A percentile compares a stretch with the other conserved stretches of the same genome.
phyloP scores from a whole-genome alignment of 2,797 vertebrate genomes.

The Selene dorsalis region DNA sequence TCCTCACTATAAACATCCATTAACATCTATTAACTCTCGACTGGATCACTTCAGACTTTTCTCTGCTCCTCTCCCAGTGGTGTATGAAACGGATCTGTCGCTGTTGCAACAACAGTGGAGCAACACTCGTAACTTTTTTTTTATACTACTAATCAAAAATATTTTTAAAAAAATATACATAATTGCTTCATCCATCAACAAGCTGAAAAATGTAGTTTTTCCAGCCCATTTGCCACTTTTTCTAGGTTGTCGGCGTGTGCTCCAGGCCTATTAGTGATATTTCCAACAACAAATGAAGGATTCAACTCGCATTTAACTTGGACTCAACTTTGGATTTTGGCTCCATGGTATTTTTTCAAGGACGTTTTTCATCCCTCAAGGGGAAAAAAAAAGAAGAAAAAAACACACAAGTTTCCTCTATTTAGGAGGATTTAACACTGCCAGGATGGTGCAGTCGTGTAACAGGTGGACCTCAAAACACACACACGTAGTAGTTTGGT shows the following conservation, averaged over 20 bases:
- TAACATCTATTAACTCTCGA: background rate
- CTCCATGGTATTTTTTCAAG: slow-evolving; percentile 12
- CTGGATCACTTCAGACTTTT: background rate
- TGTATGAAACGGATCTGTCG: too few relatives aligned
- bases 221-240: slow-evolving; percentile 15
- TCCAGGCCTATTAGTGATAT: slow-evolving; percentile 33
- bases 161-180: slow-evolving; percentile 14
- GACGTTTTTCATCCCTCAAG: background rate
- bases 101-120: too few relatives aligned
- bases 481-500: background rate
- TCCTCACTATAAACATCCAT: background rate
- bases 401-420: slow-evolving; percentile 28
- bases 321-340: slow-evolving; percentile 18
- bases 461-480: slow-evolving; percentile 23
- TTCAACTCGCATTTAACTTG: slow-evolving; percentile 37
- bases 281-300: slow-evolving; percentile 50
- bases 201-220: background rate
- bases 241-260: background rate
- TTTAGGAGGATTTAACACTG: slow-evolving; percentile 13
- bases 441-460: slow-evolving; percentile 14
- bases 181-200: slow-evolving; percentile 33
- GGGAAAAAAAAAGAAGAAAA: slow-evolving; percentile 9
- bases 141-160: slow-evolving; percentile 19
- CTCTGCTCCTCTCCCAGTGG: background rate
- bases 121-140: slow-evolving; percentile 7